Evolutionary conservation across 2,797 vertebrate species (phyloP), one percentile per base, ranked within the genome.

Genomic region (Dryobates pubescens): DNA sequence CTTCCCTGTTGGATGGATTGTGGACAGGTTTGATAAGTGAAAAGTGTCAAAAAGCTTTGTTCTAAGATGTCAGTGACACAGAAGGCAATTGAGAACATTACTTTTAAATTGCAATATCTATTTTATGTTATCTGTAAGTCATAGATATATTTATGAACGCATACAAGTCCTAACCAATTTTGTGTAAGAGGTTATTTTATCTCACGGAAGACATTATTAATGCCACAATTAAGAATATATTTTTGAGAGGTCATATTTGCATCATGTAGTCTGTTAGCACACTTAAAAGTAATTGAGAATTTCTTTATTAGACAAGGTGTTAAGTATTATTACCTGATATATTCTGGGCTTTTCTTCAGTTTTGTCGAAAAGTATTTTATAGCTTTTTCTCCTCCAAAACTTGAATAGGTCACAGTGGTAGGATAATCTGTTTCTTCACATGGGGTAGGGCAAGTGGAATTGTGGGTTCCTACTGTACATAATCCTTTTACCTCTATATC

Each of bases 361-460:
- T 97, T 97, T 41, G 75, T 65, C 18, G 98, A 97, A 78, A 98
- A 82, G 70, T 95, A 95, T 74, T 95, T 95, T 23, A 96, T 90
- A 58, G 95, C 94, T 9, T 58, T 97, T 82, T 95, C 86, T 93
- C 97, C 97, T 88, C 96, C 97, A 90, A 98, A 97, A n/a, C 92
- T 97, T 32, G 98, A 97, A 77, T 98, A 98, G 38, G 97, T 97
- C 62, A 98, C 72, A 43, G 94, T 96, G 8, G 97, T 92, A 22
- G 97, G 97, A 34, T 98, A 98, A 70, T 96, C 93, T 2, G 87
- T 98, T 91, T 98, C 97, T 95, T 98, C 97, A 91, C 98, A 98
- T 29, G 98, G 91, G 12, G 93, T 81, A 43, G 97, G 98, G 30
- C 98, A 98, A 88, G 97, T 98, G 10, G 98, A 98, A 90, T 98